Evolutionary conservation across 2,113 vertebrate genomes (phyloP), one percentile per base, ranked within the genome.

Genomic region (Corydoras sp.): DNA sequence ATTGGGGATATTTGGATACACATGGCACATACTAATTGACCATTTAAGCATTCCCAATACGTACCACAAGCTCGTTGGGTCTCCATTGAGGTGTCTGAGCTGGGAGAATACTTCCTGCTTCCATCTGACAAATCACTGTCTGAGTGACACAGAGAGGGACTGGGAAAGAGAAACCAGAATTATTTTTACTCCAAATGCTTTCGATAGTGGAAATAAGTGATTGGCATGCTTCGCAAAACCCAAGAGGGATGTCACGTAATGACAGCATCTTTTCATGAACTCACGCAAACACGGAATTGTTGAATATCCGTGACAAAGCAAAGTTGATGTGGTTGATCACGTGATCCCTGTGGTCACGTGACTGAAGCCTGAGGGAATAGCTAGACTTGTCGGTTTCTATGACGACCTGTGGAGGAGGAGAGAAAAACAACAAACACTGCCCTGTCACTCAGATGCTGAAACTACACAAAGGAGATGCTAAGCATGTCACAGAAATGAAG

Each of bases 321-420:
- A 86, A 89, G 88, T 92, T 93, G 75, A 94, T 89, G 72, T 94
- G 91, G 64, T 75, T 86, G 5, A 91, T 91, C 86, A 94, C 80
- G 78, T 93, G 90, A 78, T 94, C 90, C 71, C 92, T 89, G 60
- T 93, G 91, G 50, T 94, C 92, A 60, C 90, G 86, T 0, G 80
- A 86, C 35, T 92, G 91, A 9, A 96, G 83, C 56, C 89, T 83
- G 75, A 96, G 80, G 12, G 89, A 92, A 84, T 90, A 93, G 56
- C 87, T 86, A 3, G 90, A 90, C 82, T 93, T 93, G 84, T 95
- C 94, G 0, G 94, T 96, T 71, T 96, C 94, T 76, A 96, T 91
- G 75, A 94, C 82, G 71, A 95, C 91, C 94, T 96, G 82, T 4
- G 71, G 35, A 43, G 51, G 18, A 68, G 15, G 30, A 73, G 48